These are phyloP conservation scores for Kryphioiulus occultus DNA, from an alignment of 2,888 invertebrate genomes.

Conservation along the genomic window DNA sequence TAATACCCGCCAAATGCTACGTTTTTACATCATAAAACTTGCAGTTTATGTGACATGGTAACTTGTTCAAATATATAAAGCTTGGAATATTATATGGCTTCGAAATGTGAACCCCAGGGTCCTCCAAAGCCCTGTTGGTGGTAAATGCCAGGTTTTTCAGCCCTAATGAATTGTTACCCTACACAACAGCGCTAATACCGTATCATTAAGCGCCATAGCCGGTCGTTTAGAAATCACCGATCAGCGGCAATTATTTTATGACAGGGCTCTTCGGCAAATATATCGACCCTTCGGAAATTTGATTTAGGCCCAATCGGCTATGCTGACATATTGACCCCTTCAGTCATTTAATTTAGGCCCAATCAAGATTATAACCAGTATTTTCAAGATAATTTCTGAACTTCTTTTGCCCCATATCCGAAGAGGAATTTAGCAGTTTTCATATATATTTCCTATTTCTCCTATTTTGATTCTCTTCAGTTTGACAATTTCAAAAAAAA, in stretches of 20 bases:
- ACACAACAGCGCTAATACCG: not conserved
- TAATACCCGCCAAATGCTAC: not conserved
- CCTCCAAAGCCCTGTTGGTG: not conserved
- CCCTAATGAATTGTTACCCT: slow-evolving; percentile 35
- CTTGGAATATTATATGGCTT: not conserved
- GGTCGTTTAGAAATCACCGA: slow-evolving; percentile 20
- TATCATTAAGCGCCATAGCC: not conserved
- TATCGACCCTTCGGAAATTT: not conserved
- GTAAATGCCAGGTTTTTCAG: slow-evolving; percentile 8
- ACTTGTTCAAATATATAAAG: not conserved
- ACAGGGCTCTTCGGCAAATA: not conserved
- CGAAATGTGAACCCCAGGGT: not conserved
- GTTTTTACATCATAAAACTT: not conserved
- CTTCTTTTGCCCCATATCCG: too few species aligned
- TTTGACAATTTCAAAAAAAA: too few species aligned
- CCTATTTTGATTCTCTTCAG: too few species aligned
- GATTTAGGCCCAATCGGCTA: not conserved
- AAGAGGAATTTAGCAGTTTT: too few species aligned
- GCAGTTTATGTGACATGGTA: not conserved
- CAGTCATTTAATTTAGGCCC: too few species aligned
- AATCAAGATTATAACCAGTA: too few species aligned
- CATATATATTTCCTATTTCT: too few species aligned
- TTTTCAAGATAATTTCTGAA: too few species aligned
- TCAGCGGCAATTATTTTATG: slow-evolving; percentile 7
- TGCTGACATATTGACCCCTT: not conserved